Evolutionary conservation across 1,140 invertebrate species (phyloP).

Genomic region (Zaprionus kolodkinae): DNA sequence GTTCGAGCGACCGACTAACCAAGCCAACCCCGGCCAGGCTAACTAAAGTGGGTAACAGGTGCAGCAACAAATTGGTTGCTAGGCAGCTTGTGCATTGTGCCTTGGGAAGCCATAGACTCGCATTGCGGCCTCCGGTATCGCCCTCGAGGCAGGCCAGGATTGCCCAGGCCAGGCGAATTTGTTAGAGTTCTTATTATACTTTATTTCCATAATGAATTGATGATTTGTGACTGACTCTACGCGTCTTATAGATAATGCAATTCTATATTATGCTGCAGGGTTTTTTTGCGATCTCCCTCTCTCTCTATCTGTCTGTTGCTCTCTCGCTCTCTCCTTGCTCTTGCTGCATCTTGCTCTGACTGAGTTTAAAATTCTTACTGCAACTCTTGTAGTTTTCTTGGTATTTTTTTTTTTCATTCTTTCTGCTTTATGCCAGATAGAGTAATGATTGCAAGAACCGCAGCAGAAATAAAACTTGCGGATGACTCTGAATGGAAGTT

Average conservation of each 20-base stretch:
- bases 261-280: neutral
- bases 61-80: conserved; percentile 49
- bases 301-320: neutral
- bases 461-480: conserved; percentile 7
- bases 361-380: neutral
- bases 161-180: neutral
- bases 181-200: neutral
- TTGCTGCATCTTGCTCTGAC: neutral
- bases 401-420: conserved; percentile 1
- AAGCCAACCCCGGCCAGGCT: conserved; percentile 43
- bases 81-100: conserved; percentile 39
- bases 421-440: neutral
- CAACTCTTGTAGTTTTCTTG: neutral
- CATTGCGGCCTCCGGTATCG: neutral
- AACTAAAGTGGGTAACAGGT: conserved; percentile 76
- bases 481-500: conserved; percentile 54
- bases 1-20: conserved; percentile 75
- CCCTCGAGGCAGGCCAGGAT: conserved; percentile 10
- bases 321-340: no score
- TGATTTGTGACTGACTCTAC: neutral
- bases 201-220: conserved; percentile 6
- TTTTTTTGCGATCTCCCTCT: neutral
- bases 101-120: conserved; percentile 54
- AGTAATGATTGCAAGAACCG: conserved; percentile 3
- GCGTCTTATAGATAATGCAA: neutral